phyloP scores from a whole-genome alignment of 2,113 vertebrate species.

The Engraulis encrasicolus region DNA sequence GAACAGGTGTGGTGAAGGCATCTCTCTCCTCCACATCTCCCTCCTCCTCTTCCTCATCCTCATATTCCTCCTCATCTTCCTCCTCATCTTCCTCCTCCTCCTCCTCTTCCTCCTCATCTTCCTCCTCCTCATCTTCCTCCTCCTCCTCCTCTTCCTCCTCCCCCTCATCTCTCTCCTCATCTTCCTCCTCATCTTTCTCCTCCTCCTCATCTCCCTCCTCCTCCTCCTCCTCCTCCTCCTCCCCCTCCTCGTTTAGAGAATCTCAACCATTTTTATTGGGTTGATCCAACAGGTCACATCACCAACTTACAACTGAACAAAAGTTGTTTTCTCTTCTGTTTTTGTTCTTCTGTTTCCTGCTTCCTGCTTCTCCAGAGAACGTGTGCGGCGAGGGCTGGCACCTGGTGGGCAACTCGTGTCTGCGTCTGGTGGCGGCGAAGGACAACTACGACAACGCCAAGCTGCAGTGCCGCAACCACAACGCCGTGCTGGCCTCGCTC shows the following conservation, averaged over 20 bases:
- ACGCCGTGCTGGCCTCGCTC: slow-evolving; percentile 90
- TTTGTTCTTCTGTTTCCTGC: no score
- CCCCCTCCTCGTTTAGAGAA: no score
- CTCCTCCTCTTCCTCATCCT: neutral
- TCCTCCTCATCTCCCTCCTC: neutral
- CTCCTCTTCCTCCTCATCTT: neutral
- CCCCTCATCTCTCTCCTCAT: no score
- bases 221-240: neutral
- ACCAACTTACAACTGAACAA: no score
- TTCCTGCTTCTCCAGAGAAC: slow-evolving; percentile 81
- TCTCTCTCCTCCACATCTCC: neutral
- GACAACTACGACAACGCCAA: slow-evolving; percentile 95
- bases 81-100: neutral
- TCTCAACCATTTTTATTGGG: no score
- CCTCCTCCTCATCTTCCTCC: neutral
- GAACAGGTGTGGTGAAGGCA: no score
- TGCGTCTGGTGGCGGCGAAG: slow-evolving; percentile 88
- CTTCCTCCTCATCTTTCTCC: no score
- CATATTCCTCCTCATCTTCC: neutral
- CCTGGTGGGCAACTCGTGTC: slow-evolving; percentile 92
- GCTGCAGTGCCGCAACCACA: slow-evolving; percentile 86
- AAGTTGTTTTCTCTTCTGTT: no score
- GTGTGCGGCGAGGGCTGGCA: slow-evolving; percentile 94
- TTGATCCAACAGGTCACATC: no score
- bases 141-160: neutral